Base-by-base conservation (phyloP, 2,888 invertebrate genomes). In the Eremobia ochroleuca region DNA sequence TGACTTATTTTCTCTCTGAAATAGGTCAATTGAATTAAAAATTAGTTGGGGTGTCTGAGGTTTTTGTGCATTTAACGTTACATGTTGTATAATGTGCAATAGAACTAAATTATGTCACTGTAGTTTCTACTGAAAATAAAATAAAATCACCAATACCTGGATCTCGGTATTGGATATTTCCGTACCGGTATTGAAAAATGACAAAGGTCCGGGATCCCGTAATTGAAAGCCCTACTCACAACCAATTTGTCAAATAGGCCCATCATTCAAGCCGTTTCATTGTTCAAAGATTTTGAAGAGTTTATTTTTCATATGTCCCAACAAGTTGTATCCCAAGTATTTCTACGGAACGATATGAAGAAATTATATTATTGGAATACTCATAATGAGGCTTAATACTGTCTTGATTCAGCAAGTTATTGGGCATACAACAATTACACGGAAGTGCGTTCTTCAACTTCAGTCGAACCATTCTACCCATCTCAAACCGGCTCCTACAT, bases 401-500 rank as follows among this genome's bases (percentile, higher is more conserved):
- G 13, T 25, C 37, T 18, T 18, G 34, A 52, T 73, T 80, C 58
- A 43, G 40, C 25, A 64, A 58, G 1, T 40, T 64, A 49, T 64
- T 49, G 28, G 25, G 9, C 31, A 66, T 46, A 37, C 5, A 61
- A 64, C 25, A 79, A 37, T 75, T 40, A 31, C 55, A 31, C 40
- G 67, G 46, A 77, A 77, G n/a, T 49, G 40, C 21, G 1, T 52
- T 49, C 49, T 49, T 66, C 8, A 81, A 59, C 40, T 43, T 13
- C n/a, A 72, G n/a, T 15, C n/a, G 18, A 25, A 18, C 46, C 15
- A 34, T 2, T 28, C 37, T 49, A 59, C 58, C 58, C 49, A 66
- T 82, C 21, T 25, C 2, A 77, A 79, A 79, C 79, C 62, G 77
- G 55, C 77, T 82, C 25, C 40, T 49, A 34, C 25, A 67, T 77